These are phyloP conservation scores for Ciconia nigra DNA, from an alignment of 2,797 vertebrate genomes.

Conservation along the genomic window DNA sequence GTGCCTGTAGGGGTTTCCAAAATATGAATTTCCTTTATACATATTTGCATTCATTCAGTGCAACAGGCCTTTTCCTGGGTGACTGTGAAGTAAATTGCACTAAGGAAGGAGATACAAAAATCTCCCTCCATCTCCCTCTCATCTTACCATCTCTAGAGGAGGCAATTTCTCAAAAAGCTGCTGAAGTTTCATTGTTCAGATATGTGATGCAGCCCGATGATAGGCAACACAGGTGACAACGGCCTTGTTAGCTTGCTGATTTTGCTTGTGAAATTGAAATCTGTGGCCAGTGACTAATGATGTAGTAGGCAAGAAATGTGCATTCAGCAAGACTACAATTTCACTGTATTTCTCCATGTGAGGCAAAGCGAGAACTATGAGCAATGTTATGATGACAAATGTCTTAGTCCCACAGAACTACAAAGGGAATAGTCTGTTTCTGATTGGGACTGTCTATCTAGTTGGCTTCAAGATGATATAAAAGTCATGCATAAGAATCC, in stretches of 20 bases:
- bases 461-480: background rate
- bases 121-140: background rate
- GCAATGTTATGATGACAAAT: background rate
- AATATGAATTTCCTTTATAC: background rate
- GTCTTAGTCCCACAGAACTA: background rate
- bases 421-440: constrained; percentile 1
- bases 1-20: background rate
- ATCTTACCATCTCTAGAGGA: background rate
- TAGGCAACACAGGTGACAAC: background rate
- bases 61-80: background rate
- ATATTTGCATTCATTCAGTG: background rate
- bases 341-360: background rate
- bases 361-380: background rate
- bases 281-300: background rate
- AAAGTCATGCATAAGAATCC: background rate
- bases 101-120: background rate
- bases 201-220: rapidly evolving
- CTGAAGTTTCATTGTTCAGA: background rate
- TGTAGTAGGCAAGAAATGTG: background rate
- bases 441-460: background rate
- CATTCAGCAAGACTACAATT: background rate
- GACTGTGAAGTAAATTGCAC: background rate
- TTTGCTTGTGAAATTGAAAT: background rate
- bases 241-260: background rate
- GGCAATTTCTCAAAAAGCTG: background rate